Evolutionary conservation across 2,797 vertebrate species (phyloP).

Genomic region (Mareca strepera): DNA sequence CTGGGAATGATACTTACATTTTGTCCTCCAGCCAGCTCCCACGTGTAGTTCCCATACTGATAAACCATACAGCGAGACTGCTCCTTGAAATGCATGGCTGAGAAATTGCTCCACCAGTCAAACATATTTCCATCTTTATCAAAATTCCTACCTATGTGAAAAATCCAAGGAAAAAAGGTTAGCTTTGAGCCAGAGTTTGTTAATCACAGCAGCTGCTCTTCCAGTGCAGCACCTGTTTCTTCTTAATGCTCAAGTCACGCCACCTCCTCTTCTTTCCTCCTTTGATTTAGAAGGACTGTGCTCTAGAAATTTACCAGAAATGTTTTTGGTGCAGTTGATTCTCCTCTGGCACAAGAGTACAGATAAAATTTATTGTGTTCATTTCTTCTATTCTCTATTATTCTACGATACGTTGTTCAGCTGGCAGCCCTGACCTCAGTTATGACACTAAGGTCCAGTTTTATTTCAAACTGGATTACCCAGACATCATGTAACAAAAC

Average conservation of each 20-base stretch:
- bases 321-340: not conserved
- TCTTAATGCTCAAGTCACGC: not conserved
- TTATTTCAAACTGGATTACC: not conserved
- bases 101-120: conserved; percentile 98
- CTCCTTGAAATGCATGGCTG: conserved; percentile 89
- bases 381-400: not conserved
- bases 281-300: not conserved
- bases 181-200: not conserved
- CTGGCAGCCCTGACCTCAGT: not conserved
- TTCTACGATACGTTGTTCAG: not conserved
- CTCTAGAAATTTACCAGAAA: not conserved
- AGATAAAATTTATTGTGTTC: too few relatives aligned
- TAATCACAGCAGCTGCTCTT: not conserved
- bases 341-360: not conserved
- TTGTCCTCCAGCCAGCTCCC: conserved; percentile 91
- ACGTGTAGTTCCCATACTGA: conserved; percentile 92
- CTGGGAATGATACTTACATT: conserved; percentile 81
- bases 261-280: not conserved
- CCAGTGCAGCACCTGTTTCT: accelerated
- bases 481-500: not conserved
- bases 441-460: not conserved
- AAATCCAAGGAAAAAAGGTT: not conserved
- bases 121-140: conserved; percentile 96
- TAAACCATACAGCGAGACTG: conserved; percentile 93
- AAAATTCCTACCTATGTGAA: conserved; percentile 90